Evolutionary conservation across 2,888 invertebrate genomes (phyloP).

Genomic region (Vanessa cardui): DNA sequence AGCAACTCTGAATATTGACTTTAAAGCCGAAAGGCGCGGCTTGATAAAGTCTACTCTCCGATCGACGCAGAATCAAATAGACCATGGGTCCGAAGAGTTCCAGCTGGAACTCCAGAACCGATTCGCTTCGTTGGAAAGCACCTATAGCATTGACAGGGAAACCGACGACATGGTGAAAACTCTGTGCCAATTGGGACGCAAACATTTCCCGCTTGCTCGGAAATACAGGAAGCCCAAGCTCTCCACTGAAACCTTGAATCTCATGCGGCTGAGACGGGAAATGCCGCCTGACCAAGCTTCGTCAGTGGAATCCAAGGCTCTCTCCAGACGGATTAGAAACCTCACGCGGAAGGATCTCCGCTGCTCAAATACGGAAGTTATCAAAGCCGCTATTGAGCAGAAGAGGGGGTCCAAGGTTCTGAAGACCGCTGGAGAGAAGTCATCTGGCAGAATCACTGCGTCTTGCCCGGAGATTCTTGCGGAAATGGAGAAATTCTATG

Average conservation of each 20-base stretch:
- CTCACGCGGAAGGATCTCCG: neutral
- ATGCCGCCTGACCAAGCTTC: neutral
- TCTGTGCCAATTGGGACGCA: neutral
- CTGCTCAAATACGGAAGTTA: neutral
- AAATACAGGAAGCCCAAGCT: neutral
- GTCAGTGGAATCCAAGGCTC: neutral
- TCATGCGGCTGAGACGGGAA: neutral
- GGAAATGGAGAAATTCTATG: neutral
- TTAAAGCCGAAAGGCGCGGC: neutral
- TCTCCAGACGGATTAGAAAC: neutral
- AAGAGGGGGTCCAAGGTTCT: neutral
- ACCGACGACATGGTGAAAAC: neutral
- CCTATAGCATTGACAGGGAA: neutral
- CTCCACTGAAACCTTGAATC: neutral
- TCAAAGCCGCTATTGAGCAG: neutral
- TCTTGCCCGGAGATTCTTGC: neutral
- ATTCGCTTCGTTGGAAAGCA: slow-evolving; percentile 25
- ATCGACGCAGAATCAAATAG: slow-evolving; percentile 10
- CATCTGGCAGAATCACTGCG: neutral
- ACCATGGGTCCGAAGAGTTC: slow-evolving; percentile 9
- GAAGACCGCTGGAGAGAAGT: neutral
- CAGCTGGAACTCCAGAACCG: slow-evolving; percentile 20
- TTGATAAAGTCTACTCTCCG: slow-evolving; percentile 26
- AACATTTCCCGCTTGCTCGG: neutral
- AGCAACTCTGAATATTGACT: neutral